phyloP scores from a whole-genome alignment of 2,888 invertebrate genomes.

The Epirrhoe tristata region DNA sequence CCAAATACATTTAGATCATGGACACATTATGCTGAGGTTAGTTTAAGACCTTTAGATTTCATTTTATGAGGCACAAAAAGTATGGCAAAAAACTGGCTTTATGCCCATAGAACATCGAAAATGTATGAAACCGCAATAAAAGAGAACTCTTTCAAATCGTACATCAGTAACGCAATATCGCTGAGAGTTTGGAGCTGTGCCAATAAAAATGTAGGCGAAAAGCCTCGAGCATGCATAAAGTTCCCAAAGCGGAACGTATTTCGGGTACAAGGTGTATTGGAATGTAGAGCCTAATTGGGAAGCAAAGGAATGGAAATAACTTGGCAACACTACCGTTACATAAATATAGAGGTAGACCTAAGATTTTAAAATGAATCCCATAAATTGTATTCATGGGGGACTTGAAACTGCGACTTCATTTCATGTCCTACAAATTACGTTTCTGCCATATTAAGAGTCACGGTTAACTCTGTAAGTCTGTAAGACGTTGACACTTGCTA shows the following conservation, averaged over 20 bases:
- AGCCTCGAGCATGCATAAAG: constrained; percentile 28
- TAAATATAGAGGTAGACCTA: no score
- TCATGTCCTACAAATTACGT: no score
- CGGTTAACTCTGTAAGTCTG: no score
- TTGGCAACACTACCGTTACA: neutral
- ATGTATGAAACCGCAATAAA: constrained; percentile 33
- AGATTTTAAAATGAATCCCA: no score
- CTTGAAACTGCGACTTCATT: no score
- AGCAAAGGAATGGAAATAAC: neutral
- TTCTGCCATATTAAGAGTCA: no score
- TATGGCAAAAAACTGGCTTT: neutral
- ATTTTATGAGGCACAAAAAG: no score
- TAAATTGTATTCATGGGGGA: no score
- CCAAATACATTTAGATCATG: no score
- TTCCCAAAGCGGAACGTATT: constrained; percentile 12
- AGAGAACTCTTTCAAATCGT: constrained; percentile 28
- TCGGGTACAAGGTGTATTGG: neutral
- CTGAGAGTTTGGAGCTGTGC: constrained; percentile 50
- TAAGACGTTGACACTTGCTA: no score
- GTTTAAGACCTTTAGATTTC: no score
- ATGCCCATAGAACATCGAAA: constrained; percentile 18
- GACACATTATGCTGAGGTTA: no score
- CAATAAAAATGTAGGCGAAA: constrained; percentile 43
- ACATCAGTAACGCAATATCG: constrained; percentile 42
- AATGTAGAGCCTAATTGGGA: neutral